Evolutionary conservation across 1,140 invertebrate genomes (phyloP), one percentile per base, ranked within the genome.

Genomic region (Cataglyphis hispanica): DNA sequence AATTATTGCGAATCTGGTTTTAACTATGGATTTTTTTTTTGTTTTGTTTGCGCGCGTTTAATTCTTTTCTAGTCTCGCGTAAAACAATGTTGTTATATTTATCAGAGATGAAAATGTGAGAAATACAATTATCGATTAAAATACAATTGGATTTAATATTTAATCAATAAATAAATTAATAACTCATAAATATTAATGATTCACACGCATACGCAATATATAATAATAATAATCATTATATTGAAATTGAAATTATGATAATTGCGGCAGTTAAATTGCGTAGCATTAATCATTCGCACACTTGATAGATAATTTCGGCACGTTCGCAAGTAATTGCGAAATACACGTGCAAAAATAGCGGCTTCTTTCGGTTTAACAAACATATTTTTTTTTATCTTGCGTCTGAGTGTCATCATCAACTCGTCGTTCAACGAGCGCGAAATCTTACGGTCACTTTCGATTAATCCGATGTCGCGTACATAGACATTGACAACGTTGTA

Each of bases 401-500:
- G 58, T 22, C 34, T 69, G n/a, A 70, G 34, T 22, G 77, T 80
- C 63, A 81, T 80, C 50, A 70, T 81, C 66, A 1, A 11, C 3
- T 43, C 40, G 10, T 67, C 27, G 53, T 69, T 63, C 61, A 37
- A 43, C 69, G 84, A 85, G 70, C 50, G 63, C 69, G 69, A 50
- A 50, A 50, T 60, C 34, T 22, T 46, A 85, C 75, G 53, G n/a
- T 85, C 60, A 63, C 86, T 88, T 72, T 85, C 56, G 19, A 56
- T 78, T 64, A 72, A 64, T 16, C 11, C 53, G 37, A 85, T 37
- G 27, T 40, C 13, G 25, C 13, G 25, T n/a, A n/a, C n/a, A n/a
- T n/a, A n/a, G n/a, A 37, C 5, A 34, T 66, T 2, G 34, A 69
- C 70, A 70, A 40, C 1, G 25, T 7, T 16, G n/a, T 22, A 40